phyloP scores from a whole-genome alignment of 1,140 invertebrate species.

The Tenebrio molitor region DNA sequence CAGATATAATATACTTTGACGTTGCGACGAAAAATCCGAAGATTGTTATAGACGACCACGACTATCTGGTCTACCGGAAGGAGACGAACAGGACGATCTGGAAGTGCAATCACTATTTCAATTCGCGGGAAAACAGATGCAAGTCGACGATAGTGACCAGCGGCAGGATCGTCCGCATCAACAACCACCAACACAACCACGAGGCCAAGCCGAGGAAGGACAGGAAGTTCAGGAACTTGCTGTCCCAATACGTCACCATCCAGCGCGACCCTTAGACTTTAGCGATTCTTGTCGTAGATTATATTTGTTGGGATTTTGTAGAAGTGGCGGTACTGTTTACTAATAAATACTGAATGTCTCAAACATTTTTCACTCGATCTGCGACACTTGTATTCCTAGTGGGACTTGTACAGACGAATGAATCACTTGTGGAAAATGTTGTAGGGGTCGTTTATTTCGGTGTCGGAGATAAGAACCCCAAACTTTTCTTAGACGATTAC shows the following conservation, averaged over 20 bases:
- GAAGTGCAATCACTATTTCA: conserved; percentile 57
- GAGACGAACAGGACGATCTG: conserved; percentile 57
- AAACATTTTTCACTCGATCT: no score
- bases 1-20: conserved; percentile 57
- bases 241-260: conserved; percentile 56
- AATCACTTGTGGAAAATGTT: conserved; percentile 4
- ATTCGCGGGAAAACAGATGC: conserved; percentile 54
- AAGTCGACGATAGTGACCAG: conserved; percentile 56
- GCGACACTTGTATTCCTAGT: not conserved
- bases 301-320: not conserved
- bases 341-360: no score
- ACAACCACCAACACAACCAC: conserved; percentile 56
- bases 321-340: no score
- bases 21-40: conserved; percentile 59
- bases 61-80: conserved; percentile 53
- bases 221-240: conserved; percentile 49
- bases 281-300: not conserved
- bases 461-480: conserved; percentile 52
- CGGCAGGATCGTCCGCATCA: conserved; percentile 56
- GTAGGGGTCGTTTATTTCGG: conserved; percentile 37
- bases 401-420: not conserved
- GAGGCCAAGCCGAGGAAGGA: conserved; percentile 45
- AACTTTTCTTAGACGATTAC: conserved; percentile 55
- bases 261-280: conserved; percentile 46
- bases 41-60: conserved; percentile 56